A percentile compares a stretch with the other conserved stretches of the same genome.
phyloP scores from a whole-genome alignment of 2,797 vertebrate species.

The Melanotaenia maccullochi region DNA sequence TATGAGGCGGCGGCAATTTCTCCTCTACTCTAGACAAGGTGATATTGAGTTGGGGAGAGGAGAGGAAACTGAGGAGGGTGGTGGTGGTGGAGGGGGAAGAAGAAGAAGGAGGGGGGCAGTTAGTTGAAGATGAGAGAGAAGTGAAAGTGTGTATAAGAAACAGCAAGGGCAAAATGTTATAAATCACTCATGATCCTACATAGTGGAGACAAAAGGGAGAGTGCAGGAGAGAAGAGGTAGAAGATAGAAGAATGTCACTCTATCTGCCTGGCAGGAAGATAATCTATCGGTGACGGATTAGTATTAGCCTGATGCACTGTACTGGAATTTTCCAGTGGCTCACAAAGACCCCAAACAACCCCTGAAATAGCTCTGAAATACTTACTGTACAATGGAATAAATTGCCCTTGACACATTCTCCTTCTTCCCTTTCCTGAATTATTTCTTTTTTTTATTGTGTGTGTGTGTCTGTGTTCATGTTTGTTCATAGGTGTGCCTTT shows the following conservation, averaged over 20 bases:
- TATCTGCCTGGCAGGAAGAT: constrained; percentile 74
- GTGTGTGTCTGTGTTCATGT: background rate
- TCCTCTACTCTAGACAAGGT: constrained; percentile 69
- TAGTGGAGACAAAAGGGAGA: constrained; percentile 59
- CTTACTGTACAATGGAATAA: constrained; percentile 58
- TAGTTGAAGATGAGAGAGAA: constrained; percentile 60
- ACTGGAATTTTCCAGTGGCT: constrained; percentile 69
- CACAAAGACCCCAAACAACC: constrained; percentile 56
- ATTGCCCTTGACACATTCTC: constrained; percentile 53
- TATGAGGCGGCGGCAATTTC: constrained; percentile 77
- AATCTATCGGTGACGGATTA: constrained; percentile 78
- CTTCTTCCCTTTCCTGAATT: constrained; percentile 39
- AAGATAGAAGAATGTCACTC: constrained; percentile 69
- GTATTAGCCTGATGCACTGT: constrained; percentile 66
- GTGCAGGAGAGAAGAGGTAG: constrained; percentile 49
- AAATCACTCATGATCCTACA: constrained; percentile 79
- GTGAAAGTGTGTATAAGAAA: constrained; percentile 61
- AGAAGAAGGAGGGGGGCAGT: background rate
- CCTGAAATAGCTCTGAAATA: constrained; percentile 66
- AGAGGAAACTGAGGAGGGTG: constrained; percentile 75
- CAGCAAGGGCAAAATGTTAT: constrained; percentile 78
- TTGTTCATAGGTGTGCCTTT: constrained; percentile 35
- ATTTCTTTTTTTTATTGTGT: constrained; percentile 17
- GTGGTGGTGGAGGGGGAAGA: constrained; percentile 17
- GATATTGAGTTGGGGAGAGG: constrained; percentile 79